Evolutionary conservation across 2,797 vertebrate species (phyloP).

Genomic region (Hemitrygon akajei): DNA sequence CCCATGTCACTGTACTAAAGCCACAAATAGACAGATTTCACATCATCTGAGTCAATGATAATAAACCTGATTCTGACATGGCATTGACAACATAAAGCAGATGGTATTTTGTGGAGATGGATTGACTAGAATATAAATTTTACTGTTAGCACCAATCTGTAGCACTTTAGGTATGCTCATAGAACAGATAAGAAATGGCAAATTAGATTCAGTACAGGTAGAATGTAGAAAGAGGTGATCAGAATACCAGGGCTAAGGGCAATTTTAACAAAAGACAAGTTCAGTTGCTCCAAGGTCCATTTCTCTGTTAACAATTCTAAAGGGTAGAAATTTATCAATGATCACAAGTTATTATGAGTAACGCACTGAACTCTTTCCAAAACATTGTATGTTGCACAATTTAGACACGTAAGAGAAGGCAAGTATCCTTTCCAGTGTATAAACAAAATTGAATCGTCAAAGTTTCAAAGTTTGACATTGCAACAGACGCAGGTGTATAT

Average conservation of each 20-base stretch:
- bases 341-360: too few species aligned
- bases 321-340: too few species aligned
- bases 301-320: neutral
- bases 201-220: neutral
- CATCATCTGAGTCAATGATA: too few species aligned
- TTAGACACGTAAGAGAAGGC: too few species aligned
- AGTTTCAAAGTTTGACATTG: neutral
- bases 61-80: too few species aligned
- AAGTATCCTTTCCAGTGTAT: neutral
- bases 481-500: neutral
- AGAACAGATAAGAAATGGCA: neutral
- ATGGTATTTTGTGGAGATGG: neutral
- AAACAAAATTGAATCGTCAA: neutral
- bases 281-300: neutral
- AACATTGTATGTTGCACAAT: too few species aligned
- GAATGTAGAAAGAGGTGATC: too few species aligned
- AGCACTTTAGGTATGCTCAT: neutral
- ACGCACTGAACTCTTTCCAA: too few species aligned
- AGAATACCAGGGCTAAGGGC: neutral
- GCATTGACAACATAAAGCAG: neutral
- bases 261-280: neutral
- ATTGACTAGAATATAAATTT: neutral
- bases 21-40: too few species aligned
- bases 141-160: neutral
- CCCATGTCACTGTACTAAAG: too few species aligned